Percentiles rank a stretch among this genome's conserved stretches.
Conservation (phyloP, 92 coral and sea anemone species). For the Parazoanthus darwini region DNA sequence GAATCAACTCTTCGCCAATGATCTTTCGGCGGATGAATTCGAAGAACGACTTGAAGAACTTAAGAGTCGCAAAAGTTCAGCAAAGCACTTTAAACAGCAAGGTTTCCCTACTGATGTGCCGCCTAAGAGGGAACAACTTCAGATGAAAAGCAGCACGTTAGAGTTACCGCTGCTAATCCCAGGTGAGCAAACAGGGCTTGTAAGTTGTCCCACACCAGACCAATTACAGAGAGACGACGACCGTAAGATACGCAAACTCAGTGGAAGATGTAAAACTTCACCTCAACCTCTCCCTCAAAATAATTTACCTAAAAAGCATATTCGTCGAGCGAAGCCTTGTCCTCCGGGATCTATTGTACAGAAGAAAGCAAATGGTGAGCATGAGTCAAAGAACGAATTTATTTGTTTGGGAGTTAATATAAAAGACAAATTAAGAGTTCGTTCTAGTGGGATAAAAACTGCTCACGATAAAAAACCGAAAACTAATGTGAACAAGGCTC, state of each 20-base stretch:
- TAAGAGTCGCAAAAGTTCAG: conserved; percentile 17
- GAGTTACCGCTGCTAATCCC: conserved; percentile 44
- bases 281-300: not conserved
- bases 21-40: conserved; percentile 48
- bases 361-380: not conserved
- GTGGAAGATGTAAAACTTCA: not conserved
- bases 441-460: not conserved
- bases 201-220: conserved; percentile 12
- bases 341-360: conserved; percentile 39
- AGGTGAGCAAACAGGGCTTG: conserved; percentile 22
- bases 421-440: not conserved
- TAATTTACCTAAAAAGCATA: conserved; percentile 16
- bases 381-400: not conserved
- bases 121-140: conserved; percentile 36
- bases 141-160: conserved; percentile 32
- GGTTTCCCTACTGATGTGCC: not conserved
- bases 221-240: conserved; percentile 14
- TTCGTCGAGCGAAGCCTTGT: conserved; percentile 23
- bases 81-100: not conserved
- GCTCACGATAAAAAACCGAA: not conserved
- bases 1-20: not conserved
- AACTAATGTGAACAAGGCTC: not conserved
- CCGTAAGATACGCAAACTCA: not conserved
- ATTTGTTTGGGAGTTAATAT: conserved; percentile 26
- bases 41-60: conserved; percentile 48